Base-by-base conservation (phyloP, 2,888 invertebrate species). In the Clivina fossor region DNA sequence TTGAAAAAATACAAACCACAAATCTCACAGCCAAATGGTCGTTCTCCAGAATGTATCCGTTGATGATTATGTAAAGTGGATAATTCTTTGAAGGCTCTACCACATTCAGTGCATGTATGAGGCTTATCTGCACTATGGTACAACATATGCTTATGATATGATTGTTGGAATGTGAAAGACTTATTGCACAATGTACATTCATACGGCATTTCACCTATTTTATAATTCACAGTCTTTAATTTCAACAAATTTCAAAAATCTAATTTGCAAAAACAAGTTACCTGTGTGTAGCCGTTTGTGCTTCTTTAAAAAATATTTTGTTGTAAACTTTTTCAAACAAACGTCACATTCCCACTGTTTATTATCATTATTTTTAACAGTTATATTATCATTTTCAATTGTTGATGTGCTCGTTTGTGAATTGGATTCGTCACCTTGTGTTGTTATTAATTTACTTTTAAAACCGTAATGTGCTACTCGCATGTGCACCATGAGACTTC, bases 121-220 rank as follows among this genome's bases (percentile, higher is more conserved):
- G 91, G 91, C 66, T 91, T 91, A 64, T 91, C 90, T 65, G 90
- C 88, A 58, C 87, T 89, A 69, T 92, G 92, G 69, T 92, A 92
- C 46, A 91, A 76, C 68, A 90, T 81, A 73, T 92, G 92, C 69
- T 92, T 92, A 71, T 91, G 91, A 72, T 89, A 91, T 0, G 91
- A 91, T 67, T 92, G 92, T 74, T 92, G 92, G 74, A 92, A 92
- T 44, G 91, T 91, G 72, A 92, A 92, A 8, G 86, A 88, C 71
- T 90, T 89, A 61, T 86, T 86, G 69, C 92, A 92, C 63, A 87
- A 84, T 41, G 80, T 78, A 68, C 92, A 92, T 16, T 84, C 84
- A 68, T 92, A 92, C 0, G 92, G 92, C 80, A 90, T 91, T 78
- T 92, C 92, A 56, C 92, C 90, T 83, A 78, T 66, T 78, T 76